Percentiles rank a stretch among this genome's conserved stretches.
Evolutionary conservation across 2,888 invertebrate species (phyloP).

Genomic region (Drosophila pseudotalamancana): DNA sequence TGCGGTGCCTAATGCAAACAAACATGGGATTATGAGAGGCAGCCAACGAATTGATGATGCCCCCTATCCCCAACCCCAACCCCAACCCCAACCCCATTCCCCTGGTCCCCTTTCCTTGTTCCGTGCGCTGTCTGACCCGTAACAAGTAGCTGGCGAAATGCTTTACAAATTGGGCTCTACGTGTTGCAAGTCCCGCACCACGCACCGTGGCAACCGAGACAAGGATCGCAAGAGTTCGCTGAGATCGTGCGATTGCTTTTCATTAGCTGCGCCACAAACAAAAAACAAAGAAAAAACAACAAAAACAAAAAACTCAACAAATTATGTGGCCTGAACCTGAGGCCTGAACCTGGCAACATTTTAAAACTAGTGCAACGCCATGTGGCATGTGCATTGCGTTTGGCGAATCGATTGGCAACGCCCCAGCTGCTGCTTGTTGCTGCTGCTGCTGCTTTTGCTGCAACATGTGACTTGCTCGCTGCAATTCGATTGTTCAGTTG

Average conservation of each 20-base stretch:
- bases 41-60: conserved; percentile 54
- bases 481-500: conserved; percentile 28
- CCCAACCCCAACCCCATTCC: neutral
- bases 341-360: conserved; percentile 36
- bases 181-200: conserved; percentile 63
- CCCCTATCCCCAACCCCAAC: conserved; percentile 25
- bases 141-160: conserved; percentile 77
- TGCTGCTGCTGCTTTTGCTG: conserved; percentile 3
- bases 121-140: conserved; percentile 52
- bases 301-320: neutral
- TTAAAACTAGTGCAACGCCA: conserved; percentile 62
- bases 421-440: conserved; percentile 37
- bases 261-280: conserved; percentile 69
- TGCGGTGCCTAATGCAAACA: conserved; percentile 78
- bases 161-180: conserved; percentile 74
- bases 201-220: conserved; percentile 47
- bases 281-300: no score
- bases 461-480: conserved; percentile 56
- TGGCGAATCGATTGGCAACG: conserved; percentile 75
- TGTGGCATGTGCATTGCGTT: conserved; percentile 67
- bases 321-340: conserved; percentile 53
- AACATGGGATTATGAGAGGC: conserved; percentile 77
- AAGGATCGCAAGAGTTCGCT: conserved; percentile 33
- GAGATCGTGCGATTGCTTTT: conserved; percentile 78
- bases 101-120: neutral